Evolutionary conservation across 2,888 invertebrate species (phyloP).

Genomic region (Aricia artaxerxes): DNA sequence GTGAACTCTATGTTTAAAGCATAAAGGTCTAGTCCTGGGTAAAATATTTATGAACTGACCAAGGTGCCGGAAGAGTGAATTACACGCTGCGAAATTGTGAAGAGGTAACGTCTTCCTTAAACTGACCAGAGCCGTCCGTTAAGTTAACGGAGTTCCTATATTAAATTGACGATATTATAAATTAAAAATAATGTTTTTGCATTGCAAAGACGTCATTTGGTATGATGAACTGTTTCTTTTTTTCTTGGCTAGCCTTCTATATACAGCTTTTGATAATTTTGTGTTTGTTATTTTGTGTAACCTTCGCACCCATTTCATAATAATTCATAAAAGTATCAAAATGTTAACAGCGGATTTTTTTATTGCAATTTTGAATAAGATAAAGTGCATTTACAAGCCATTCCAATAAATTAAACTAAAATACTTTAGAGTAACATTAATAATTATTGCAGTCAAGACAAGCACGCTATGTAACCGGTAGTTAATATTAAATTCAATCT

Average conservation of each 20-base stretch:
- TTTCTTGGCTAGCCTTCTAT: too few species aligned
- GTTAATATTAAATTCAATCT: conserved; percentile 16
- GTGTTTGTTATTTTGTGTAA: too few species aligned
- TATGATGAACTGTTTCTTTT: too few species aligned
- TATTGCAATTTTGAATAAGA: too few species aligned
- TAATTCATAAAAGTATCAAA: too few species aligned
- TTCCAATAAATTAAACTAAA: background rate
- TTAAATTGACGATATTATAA: background rate
- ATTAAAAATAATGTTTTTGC: too few species aligned
- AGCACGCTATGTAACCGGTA: conserved; percentile 13
- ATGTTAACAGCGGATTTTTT: too few species aligned
- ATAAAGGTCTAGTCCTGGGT: background rate
- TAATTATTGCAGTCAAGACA: background rate
- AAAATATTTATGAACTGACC: background rate
- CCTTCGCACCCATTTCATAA: too few species aligned
- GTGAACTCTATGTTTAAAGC: background rate
- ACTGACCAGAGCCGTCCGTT: background rate
- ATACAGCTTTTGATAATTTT: too few species aligned
- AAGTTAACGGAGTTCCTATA: background rate
- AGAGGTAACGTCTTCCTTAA: background rate
- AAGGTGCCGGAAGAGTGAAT: conserved; percentile 11
- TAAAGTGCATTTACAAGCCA: background rate
- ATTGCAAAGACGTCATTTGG: too few species aligned
- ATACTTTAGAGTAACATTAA: background rate
- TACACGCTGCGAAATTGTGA: background rate